Evolutionary conservation across 1,140 invertebrate species (phyloP).

Genomic region (Tyrophagus putrescentiae): DNA sequence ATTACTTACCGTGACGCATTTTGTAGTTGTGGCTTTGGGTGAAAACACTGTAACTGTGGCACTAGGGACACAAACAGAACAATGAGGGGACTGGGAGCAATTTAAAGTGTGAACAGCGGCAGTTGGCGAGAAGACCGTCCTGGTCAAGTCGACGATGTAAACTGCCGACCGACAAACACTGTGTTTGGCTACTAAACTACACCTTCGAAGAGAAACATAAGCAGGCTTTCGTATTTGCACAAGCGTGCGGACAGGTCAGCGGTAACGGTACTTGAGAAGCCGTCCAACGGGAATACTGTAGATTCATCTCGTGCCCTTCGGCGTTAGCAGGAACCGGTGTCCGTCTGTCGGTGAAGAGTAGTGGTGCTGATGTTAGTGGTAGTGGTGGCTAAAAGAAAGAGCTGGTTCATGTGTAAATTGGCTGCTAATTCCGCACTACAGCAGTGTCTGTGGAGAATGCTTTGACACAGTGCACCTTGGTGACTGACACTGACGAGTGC

Average conservation of each 20-base stretch:
- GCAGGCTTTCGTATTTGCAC: background rate
- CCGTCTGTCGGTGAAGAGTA: background rate
- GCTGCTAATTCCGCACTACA: background rate
- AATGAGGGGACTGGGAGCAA: too few relatives aligned
- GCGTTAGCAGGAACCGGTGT: background rate
- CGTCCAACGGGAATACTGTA: background rate
- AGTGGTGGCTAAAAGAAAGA: background rate
- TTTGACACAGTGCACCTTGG: too few relatives aligned
- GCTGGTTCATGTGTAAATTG: conserved; percentile 9
- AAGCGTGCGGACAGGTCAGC: background rate
- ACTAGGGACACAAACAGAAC: too few relatives aligned
- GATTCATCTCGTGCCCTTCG: background rate
- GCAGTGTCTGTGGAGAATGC: too few relatives aligned
- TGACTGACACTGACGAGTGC: too few relatives aligned
- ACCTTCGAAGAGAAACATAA: background rate
- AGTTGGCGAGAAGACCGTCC: conserved; percentile 3
- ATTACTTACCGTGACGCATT: conserved; percentile 1
- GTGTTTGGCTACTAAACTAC: background rate
- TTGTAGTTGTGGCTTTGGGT: background rate
- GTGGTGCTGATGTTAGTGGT: background rate
- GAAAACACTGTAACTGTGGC: too few relatives aligned
- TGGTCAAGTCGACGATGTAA: background rate
- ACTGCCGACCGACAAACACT: background rate
- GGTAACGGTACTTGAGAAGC: background rate
- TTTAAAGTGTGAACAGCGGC: too few relatives aligned